Percentiles rank a stretch among this genome's conserved stretches.
Conservation (phyloP, 2,797 vertebrate species). For the Otolemur crassicaudatus region DNA sequence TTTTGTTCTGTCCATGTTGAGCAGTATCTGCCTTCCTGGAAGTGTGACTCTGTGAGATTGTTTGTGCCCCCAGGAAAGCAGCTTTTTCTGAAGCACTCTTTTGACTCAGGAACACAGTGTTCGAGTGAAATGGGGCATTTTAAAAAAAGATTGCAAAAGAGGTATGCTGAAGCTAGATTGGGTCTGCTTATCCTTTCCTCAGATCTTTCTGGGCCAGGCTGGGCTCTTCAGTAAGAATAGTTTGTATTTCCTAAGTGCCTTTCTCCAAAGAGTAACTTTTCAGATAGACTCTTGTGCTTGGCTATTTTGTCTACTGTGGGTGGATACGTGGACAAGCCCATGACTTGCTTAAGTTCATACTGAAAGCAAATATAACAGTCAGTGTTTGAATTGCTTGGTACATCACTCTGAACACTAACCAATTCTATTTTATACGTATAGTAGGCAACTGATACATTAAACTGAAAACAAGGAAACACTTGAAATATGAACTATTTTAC, state of each 20-base stretch:
- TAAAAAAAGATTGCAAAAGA: background rate
- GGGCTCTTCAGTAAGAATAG: slow-evolving; percentile 52
- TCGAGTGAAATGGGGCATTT: slow-evolving; percentile 54
- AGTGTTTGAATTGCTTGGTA: slow-evolving; percentile 16
- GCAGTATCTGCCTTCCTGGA: slow-evolving; percentile 41
- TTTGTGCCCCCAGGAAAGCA: slow-evolving; percentile 55
- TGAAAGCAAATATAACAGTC: background rate
- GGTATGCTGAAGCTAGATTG: background rate
- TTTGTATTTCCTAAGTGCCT: slow-evolving; percentile 63
- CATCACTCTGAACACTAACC: background rate
- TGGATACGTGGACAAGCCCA: background rate
- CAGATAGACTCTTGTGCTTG: slow-evolving; percentile 31
- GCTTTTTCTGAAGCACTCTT: slow-evolving; percentile 73
- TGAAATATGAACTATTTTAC: slow-evolving; percentile 8
- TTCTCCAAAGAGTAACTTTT: slow-evolving; percentile 59
- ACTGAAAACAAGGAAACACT: background rate
- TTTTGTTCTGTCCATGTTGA: slow-evolving; percentile 56
- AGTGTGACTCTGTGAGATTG: slow-evolving; percentile 25
- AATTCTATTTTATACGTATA: background rate
- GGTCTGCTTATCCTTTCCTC: slow-evolving; percentile 48
- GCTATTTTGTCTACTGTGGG: background rate
- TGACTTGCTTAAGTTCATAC: slow-evolving; percentile 22
- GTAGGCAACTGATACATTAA: background rate
- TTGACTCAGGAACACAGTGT: slow-evolving; percentile 37
- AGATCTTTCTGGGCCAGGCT: slow-evolving; percentile 32